Conservation (phyloP, 2,797 vertebrate species). For the Diceros bicornis region DNA sequence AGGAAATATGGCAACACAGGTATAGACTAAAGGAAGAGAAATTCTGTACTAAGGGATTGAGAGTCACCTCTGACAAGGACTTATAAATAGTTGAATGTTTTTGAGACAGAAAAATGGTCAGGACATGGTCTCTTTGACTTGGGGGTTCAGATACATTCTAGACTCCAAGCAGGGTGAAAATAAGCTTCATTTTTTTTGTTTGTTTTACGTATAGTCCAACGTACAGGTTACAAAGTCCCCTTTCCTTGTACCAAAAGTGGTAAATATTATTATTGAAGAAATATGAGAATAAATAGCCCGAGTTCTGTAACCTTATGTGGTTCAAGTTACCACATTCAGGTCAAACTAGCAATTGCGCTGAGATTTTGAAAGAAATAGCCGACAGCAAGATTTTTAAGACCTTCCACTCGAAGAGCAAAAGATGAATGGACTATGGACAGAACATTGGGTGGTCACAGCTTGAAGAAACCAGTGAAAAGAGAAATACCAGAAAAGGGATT, state of each 20-base stretch:
- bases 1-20: conserved; percentile 68
- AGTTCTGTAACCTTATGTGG: conserved; percentile 34
- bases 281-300: conserved; percentile 75
- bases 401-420: conserved; percentile 75
- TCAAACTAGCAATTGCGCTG: not conserved
- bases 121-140: not conserved
- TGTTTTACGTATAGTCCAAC: conserved; percentile 74
- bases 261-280: conserved; percentile 74
- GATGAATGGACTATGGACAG: conserved; percentile 71
- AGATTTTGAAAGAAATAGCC: conserved; percentile 70
- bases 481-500: conserved; percentile 75
- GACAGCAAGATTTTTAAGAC: conserved; percentile 65
- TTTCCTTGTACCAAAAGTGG: conserved; percentile 68
- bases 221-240: conserved; percentile 62
- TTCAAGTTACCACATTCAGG: conserved; percentile 64
- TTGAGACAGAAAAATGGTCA: conserved; percentile 14
- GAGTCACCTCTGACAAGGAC: conserved; percentile 49
- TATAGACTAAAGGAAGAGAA: not conserved
- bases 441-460: conserved; percentile 84
- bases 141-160: not conserved
- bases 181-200: not conserved
- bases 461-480: conserved; percentile 81
- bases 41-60: not conserved
- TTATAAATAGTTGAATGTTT: not conserved
- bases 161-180: conserved; percentile 51